A percentile compares a stretch with the other conserved stretches of the same genome.
These are phyloP conservation scores for Cataglyphis albicans DNA, from an alignment of 2,888 invertebrate genomes.

Conservation along the genomic window DNA sequence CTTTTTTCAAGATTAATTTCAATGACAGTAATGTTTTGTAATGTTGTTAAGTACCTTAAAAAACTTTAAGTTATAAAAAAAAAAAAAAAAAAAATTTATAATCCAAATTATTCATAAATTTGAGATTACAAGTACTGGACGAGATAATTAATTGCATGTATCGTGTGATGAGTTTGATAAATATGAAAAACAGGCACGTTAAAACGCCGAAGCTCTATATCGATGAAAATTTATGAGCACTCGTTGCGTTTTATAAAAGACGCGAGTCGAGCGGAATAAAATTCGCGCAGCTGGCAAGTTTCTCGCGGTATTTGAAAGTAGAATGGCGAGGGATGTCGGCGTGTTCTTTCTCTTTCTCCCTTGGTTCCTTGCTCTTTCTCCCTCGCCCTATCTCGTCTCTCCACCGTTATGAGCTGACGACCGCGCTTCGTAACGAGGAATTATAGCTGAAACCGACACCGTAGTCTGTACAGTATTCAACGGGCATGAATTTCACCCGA, in stretches of 20 bases:
- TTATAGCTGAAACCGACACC: constrained; percentile 58
- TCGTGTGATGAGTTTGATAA: background rate
- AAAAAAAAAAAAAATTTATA: background rate
- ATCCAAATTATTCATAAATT: background rate
- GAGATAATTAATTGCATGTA: constrained; percentile 22
- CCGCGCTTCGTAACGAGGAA: constrained; percentile 55
- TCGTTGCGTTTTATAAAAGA: constrained; percentile 42
- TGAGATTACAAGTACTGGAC: background rate
- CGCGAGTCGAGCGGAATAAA: constrained; percentile 52
- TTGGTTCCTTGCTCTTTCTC: background rate
- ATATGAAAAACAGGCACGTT: constrained; percentile 23
- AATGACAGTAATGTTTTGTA: background rate
- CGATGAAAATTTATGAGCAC: constrained; percentile 48
- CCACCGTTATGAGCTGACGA: constrained; percentile 47
- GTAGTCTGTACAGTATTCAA: constrained; percentile 43
- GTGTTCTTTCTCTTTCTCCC: background rate
- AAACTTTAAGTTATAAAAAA: background rate
- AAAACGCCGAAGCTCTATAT: constrained; percentile 28
- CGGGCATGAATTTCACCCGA: constrained; percentile 69
- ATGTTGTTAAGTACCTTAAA: background rate
- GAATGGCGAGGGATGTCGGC: constrained; percentile 38
- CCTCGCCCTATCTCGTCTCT: constrained; percentile 27
- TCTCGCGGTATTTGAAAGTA: constrained; percentile 55
- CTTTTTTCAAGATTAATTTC: background rate
- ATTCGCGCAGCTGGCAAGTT: constrained; percentile 48